These are phyloP conservation scores for Taxidea taxus DNA, from an alignment of 2,113 vertebrate genomes.

Conservation along the genomic window DNA sequence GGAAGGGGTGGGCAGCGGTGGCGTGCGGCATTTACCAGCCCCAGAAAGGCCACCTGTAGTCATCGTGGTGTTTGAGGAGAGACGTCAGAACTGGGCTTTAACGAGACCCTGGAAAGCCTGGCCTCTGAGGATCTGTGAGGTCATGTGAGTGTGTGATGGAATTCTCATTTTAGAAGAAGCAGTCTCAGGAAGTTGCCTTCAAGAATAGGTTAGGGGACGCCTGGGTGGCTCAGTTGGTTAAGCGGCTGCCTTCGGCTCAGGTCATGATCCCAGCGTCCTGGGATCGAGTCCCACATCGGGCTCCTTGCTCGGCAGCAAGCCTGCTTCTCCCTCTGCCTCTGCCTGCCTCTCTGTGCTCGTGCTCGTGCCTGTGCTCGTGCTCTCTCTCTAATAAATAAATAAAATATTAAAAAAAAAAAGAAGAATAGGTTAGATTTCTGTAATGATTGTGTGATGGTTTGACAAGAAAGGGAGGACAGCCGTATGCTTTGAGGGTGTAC, in stretches of 20 bases:
- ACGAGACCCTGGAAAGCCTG: background rate
- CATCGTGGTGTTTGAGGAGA: background rate
- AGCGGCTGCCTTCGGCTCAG: too few relatives aligned
- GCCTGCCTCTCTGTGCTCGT: too few relatives aligned
- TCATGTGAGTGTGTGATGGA: background rate
- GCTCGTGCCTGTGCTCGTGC: too few relatives aligned
- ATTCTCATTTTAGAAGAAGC: background rate
- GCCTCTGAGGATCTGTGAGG: background rate
- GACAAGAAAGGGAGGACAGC: background rate
- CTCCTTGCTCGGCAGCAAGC: too few relatives aligned
- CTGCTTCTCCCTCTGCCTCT: too few relatives aligned
- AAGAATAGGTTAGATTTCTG: background rate
- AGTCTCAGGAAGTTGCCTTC: background rate
- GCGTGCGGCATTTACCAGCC: rapidly evolving
- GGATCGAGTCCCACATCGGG: too few relatives aligned
- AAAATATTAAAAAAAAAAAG: too few relatives aligned
- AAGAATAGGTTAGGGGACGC: background rate
- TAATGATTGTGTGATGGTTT: background rate
- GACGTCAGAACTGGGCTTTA: background rate
- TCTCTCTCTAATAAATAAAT: too few relatives aligned
- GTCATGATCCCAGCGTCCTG: too few relatives aligned
- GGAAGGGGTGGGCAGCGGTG: background rate
- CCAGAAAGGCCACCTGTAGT: background rate
- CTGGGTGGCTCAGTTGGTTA: too few relatives aligned
- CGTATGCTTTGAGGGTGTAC: too few relatives aligned